These are phyloP conservation scores for Aphelinus certus DNA, from an alignment of 1,140 invertebrate genomes.

Conservation along the genomic window DNA sequence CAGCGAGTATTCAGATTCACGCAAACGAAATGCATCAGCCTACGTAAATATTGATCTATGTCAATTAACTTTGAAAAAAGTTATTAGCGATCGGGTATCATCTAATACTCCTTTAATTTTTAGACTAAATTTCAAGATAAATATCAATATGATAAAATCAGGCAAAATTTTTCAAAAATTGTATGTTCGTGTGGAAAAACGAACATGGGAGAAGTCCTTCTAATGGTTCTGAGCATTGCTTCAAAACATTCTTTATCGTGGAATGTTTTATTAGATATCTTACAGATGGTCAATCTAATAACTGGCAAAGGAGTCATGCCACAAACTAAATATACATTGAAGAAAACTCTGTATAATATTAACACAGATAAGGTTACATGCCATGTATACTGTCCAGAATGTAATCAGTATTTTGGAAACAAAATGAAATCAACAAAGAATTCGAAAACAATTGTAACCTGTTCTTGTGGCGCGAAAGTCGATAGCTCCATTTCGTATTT, in stretches of 20 bases:
- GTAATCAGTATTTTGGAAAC: slow-evolving; percentile 7
- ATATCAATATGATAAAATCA: too few species aligned
- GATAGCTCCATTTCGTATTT: background rate
- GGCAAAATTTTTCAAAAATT: too few species aligned
- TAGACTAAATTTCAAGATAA: too few species aligned
- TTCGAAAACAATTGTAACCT: background rate
- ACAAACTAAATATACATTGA: background rate
- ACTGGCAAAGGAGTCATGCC: background rate
- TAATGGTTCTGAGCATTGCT: background rate
- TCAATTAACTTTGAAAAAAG: too few species aligned
- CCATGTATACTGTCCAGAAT: background rate
- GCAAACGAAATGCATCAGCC: too few species aligned
- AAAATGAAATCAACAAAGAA: background rate
- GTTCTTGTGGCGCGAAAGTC: background rate
- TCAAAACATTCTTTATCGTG: slow-evolving; percentile 2
- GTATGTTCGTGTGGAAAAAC: background rate
- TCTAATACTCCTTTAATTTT: too few species aligned
- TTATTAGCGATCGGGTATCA: too few species aligned
- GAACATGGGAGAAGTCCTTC: background rate
- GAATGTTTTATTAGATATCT: background rate
- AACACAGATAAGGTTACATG: background rate
- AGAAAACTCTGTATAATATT: background rate
- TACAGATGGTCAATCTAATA: slow-evolving; percentile 3
- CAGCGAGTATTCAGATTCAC: too few species aligned
- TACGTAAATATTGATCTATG: too few species aligned